phyloP scores from a whole-genome alignment of 1,140 invertebrate species.

The Diabrotica undecimpunctata region DNA sequence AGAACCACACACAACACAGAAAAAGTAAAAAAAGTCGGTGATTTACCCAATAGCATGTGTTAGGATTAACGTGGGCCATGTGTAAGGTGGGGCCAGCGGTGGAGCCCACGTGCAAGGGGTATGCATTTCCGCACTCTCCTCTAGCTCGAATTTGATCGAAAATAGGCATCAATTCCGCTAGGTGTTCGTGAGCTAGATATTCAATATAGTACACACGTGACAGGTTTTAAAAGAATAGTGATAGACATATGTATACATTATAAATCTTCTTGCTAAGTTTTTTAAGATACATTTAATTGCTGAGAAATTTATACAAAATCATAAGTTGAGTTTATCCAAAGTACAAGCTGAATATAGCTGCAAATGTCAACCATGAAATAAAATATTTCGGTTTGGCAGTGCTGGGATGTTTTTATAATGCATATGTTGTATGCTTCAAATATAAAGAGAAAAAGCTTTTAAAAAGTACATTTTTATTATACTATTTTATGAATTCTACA shows the following conservation, averaged over 20 bases:
- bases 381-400: too few species aligned
- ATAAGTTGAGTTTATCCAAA: too few species aligned
- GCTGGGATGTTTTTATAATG: too few species aligned
- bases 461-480: too few species aligned
- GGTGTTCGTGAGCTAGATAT: slow-evolving; percentile 78
- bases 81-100: slow-evolving; percentile 47
- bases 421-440: too few species aligned
- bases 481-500: too few species aligned
- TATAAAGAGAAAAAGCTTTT: too few species aligned
- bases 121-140: slow-evolving; percentile 81
- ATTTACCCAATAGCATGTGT: slow-evolving; percentile 67
- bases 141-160: slow-evolving; percentile 86
- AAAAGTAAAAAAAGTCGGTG: slow-evolving; percentile 12
- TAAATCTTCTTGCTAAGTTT: neutral
- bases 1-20: neutral
- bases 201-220: slow-evolving; percentile 18
- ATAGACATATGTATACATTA: slow-evolving; percentile 4
- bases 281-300: neutral
- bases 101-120: slow-evolving; percentile 75
- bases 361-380: too few species aligned
- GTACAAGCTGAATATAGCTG: too few species aligned
- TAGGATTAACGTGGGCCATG: slow-evolving; percentile 47
- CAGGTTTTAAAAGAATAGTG: slow-evolving; percentile 1
- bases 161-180: slow-evolving; percentile 88
- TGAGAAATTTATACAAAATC: slow-evolving; percentile 1